Conservation (phyloP, 2,113 vertebrate genomes). For the Sturnira hondurensis region DNA sequence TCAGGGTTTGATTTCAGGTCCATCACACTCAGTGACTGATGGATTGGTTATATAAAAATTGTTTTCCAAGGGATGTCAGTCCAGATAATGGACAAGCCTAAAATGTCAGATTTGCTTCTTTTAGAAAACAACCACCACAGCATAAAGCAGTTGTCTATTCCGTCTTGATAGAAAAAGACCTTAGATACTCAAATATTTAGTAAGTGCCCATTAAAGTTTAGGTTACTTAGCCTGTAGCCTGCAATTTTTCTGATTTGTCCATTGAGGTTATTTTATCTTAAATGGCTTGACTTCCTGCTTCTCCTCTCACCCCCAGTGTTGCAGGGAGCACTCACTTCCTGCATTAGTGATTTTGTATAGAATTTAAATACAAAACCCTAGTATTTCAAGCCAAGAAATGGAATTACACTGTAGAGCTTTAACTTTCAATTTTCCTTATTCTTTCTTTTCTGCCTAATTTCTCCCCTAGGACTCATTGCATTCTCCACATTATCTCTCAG, state of each 20-base stretch:
- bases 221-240: neutral
- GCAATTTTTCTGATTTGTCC: neutral
- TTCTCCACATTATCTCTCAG: neutral
- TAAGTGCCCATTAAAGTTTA: neutral
- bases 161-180: neutral
- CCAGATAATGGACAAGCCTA: neutral
- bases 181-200: neutral
- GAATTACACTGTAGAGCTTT: neutral
- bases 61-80: neutral
- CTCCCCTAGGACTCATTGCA: neutral
- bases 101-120: neutral
- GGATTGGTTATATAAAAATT: neutral
- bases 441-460: neutral
- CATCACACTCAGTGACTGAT: neutral
- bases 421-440: neutral
- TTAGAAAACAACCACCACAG: neutral
- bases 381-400: neutral
- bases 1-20: neutral
- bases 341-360: neutral
- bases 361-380: neutral
- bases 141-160: neutral
- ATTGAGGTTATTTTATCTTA: neutral
- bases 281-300: neutral
- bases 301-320: neutral
- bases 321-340: neutral